These are phyloP conservation scores for Idaea aversata DNA, from an alignment of 2,888 invertebrate genomes.

Conservation along the genomic window DNA sequence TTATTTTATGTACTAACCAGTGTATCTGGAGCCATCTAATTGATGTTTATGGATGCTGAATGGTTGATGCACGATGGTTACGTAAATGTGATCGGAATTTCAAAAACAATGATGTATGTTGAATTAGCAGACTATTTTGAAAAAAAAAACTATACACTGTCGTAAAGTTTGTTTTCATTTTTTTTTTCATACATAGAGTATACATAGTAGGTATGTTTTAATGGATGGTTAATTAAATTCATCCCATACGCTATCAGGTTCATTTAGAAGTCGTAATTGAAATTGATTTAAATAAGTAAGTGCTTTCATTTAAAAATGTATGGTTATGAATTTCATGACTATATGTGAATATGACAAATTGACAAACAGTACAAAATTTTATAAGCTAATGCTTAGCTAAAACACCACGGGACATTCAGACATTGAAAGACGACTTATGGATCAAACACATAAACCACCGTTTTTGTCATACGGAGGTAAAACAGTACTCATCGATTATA, in stretches of 20 bases:
- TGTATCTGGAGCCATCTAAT: background rate
- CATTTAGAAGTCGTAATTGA: background rate
- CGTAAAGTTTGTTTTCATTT: no score
- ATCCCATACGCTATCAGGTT: background rate
- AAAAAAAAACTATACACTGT: background rate
- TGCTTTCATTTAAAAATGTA: background rate
- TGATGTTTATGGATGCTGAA: background rate
- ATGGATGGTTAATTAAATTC: background rate
- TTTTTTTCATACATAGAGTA: background rate
- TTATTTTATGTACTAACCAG: background rate
- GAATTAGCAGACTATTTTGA: background rate
- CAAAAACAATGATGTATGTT: background rate
- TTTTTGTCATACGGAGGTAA: background rate
- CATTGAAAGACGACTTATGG: background rate
- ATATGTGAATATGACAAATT: no score
- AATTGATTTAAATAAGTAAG: background rate
- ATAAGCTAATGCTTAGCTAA: no score
- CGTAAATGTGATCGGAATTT: background rate
- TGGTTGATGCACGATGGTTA: background rate
- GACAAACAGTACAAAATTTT: background rate
- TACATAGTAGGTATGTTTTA: background rate
- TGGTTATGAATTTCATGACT: no score
- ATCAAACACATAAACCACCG: background rate
- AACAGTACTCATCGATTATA: background rate
- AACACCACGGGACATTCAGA: background rate